Base-by-base conservation (phyloP, 2,113 vertebrate genomes). In the Regulus satrapa region DNA sequence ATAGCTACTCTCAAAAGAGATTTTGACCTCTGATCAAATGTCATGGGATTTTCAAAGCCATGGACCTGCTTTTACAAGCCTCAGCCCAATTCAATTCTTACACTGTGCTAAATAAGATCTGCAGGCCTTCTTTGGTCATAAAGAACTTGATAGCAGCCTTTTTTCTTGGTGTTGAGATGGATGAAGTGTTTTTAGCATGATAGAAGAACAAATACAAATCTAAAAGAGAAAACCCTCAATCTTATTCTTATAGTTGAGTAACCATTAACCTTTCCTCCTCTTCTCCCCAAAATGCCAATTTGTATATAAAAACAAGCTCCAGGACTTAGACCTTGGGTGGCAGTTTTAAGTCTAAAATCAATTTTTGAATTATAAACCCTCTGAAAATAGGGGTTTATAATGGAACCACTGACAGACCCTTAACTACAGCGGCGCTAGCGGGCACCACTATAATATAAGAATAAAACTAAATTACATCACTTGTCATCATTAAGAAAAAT, bases 401-500 rank as follows among this genome's bases (percentile, higher is more conserved):
- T 92, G 61, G 94, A 93, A 83, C 82, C 94, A 92, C 89, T 96
- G 96, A 97, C 95, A 97, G 97, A 97, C 94, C 94, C 94, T 93
- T 71, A 95, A 95, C 95, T 94, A 66, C 29, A n/a, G 97, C 3
- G 96, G 91, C 91, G 96, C 98, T 97, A 96, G 66, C 32, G 59
- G 97, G 97, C 96, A 97, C 96, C 94, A 91, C 84, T 85, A 84
- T 94, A 94, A 86, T 82, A 92, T 75, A 96, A 73, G 97, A 97
- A 98, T 97, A 98, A 98, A 97, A 96, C 96, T 97, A 98, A 98
- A 98, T 98, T 97, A 97, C 95, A 97, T 97, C 98, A 97, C 98
- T 97, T 98, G 98, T 98, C 98, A 98, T 98, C 97, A 97, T 98
- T 98, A 98, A 97, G 97, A 98, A 97, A 97, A 97, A 97, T 97